These are phyloP conservation scores for Thecophora atra DNA, from an alignment of 2,888 invertebrate genomes.

Conservation along the genomic window DNA sequence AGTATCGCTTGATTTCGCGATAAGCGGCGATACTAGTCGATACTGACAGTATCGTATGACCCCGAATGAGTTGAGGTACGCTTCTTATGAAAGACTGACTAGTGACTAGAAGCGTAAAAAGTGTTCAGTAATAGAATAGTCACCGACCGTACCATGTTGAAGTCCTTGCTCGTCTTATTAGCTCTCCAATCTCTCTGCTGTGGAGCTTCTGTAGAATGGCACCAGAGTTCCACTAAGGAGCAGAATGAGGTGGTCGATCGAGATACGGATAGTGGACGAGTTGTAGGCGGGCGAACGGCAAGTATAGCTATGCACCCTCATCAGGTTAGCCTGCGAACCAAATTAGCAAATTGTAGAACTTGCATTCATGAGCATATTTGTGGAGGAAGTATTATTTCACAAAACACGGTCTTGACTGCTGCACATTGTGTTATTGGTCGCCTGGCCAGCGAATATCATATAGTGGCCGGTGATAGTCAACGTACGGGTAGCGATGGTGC, in stretches of 20 bases:
- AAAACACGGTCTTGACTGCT: constrained; percentile 64
- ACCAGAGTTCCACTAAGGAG: not conserved
- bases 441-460: constrained; percentile 47
- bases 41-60: not conserved
- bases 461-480: constrained; percentile 70
- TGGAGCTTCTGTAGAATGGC: not conserved
- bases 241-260: not conserved
- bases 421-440: constrained; percentile 63
- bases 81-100: not conserved
- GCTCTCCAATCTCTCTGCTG: not conserved
- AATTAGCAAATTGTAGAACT: constrained; percentile 41
- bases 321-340: constrained; percentile 56
- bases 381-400: constrained; percentile 65
- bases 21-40: no score
- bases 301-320: constrained; percentile 53
- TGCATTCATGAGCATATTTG: constrained; percentile 58
- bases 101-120: constrained; percentile 47
- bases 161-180: not conserved
- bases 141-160: not conserved
- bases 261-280: constrained; percentile 47
- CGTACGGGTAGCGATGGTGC: constrained; percentile 66
- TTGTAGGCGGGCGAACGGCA: constrained; percentile 54
- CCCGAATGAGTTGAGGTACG: not conserved
- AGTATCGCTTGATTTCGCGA: no score
- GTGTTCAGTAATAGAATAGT: not conserved